Percentiles rank a stretch among this genome's conserved stretches.
These are phyloP conservation scores for Scelioninae gen. 2 DNA, from an alignment of 2,888 invertebrate genomes.

Conservation along the genomic window DNA sequence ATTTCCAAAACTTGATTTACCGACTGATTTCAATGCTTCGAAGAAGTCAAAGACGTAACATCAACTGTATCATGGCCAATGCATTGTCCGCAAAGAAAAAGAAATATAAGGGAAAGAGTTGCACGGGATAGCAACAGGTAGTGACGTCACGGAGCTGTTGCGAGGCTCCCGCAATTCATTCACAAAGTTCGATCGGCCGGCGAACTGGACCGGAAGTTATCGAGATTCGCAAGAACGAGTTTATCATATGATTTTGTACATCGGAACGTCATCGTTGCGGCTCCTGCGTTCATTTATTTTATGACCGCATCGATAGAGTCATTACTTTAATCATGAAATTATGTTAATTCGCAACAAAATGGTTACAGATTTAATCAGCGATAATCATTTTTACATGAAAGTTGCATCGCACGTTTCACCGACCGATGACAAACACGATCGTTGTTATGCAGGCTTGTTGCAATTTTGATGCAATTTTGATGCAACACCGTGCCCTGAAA, in stretches of 20 bases:
- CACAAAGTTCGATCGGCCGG: slow-evolving; percentile 66
- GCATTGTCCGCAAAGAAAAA: too few relatives aligned
- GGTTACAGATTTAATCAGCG: slow-evolving; percentile 44
- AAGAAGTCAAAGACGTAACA: too few relatives aligned
- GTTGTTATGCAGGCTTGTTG: too few relatives aligned
- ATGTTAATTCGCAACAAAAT: slow-evolving; percentile 53
- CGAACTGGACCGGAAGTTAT: slow-evolving; percentile 68
- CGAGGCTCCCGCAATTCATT: too few relatives aligned
- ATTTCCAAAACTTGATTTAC: too few relatives aligned
- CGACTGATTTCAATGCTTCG: too few relatives aligned
- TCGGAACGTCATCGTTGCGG: slow-evolving; percentile 19
- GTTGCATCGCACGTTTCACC: not conserved
- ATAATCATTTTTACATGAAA: slow-evolving; percentile 34
- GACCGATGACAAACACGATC: slow-evolving; percentile 30
- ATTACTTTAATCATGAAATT: slow-evolving; percentile 54
- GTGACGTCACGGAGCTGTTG: slow-evolving; percentile 73
- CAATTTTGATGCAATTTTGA: too few relatives aligned
- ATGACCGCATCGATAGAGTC: slow-evolving; percentile 47
- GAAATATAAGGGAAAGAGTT: too few relatives aligned
- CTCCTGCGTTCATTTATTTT: slow-evolving; percentile 40
- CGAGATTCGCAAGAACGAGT: slow-evolving; percentile 58
- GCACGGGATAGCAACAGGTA: slow-evolving; percentile 71
- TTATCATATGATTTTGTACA: slow-evolving; percentile 55
- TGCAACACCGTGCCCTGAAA: too few relatives aligned
- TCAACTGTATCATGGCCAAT: too few relatives aligned